phyloP scores from a whole-genome alignment of 2,113 vertebrate species.

The Gadus chalcogrammus region DNA sequence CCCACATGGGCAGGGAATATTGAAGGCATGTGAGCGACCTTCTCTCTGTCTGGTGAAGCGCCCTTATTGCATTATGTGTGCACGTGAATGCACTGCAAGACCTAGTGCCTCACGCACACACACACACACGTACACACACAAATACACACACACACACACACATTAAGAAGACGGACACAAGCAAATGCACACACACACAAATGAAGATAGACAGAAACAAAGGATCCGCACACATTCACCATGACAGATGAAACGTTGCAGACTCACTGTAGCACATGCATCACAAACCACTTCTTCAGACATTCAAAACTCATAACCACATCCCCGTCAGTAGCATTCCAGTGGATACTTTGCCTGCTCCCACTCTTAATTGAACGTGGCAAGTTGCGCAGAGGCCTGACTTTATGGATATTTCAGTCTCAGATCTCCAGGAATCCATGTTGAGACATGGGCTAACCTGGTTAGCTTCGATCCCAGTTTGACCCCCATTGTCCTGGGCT shows the following conservation, averaged over 20 bases:
- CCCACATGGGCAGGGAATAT: not conserved
- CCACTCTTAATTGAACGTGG: no score
- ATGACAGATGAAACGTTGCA: not conserved
- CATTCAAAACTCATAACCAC: not conserved
- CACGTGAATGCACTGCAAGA: not conserved
- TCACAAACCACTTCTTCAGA: not conserved
- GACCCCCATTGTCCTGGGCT: conserved; percentile 53
- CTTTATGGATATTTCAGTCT: conserved; percentile 49
- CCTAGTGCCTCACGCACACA: not conserved
- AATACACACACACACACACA: conserved; percentile 1
- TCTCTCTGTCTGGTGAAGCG: conserved; percentile 20
- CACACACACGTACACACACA: not conserved
- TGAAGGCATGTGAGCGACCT: conserved; percentile 8
- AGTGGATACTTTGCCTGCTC: no score
- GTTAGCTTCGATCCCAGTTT: conserved; percentile 56
- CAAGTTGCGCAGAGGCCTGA: conserved; percentile 21
- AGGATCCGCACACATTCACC: conserved; percentile 1
- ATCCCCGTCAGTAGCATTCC: not conserved
- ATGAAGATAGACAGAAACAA: not conserved
- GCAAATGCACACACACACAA: not conserved
- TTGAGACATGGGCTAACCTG: conserved; percentile 44
- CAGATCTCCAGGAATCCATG: conserved; percentile 40
- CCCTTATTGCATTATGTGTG: conserved; percentile 26
- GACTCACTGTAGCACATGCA: not conserved
- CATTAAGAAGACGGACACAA: not conserved